Conservation (phyloP, 2,888 invertebrate species). For the Orgyia antiqua region DNA sequence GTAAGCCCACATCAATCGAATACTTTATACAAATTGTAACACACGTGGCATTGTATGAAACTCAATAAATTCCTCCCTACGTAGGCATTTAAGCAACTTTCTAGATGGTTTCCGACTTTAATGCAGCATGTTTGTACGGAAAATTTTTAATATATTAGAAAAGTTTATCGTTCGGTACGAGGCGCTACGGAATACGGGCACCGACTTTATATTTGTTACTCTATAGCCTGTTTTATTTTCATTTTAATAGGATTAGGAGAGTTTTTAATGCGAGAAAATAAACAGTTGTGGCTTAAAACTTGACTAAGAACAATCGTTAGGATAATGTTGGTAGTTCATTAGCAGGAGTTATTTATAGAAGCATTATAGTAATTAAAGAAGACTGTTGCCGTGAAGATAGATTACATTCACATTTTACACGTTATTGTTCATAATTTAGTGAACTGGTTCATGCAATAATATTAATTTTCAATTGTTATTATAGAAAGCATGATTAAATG, state of each 20-base stretch:
- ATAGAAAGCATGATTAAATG: too few relatives aligned
- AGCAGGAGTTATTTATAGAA: conserved; percentile 30
- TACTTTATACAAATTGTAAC: too few relatives aligned
- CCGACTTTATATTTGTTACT: conserved; percentile 53
- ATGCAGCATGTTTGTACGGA: conserved; percentile 47
- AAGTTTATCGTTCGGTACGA: conserved; percentile 42
- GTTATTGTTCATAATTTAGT: too few relatives aligned
- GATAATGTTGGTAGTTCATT: conserved; percentile 41
- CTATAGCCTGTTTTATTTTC: conserved; percentile 39
- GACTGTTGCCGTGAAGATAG: too few relatives aligned
- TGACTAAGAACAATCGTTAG: conserved; percentile 45
- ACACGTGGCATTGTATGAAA: too few relatives aligned
- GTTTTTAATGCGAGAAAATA: conserved; percentile 41
- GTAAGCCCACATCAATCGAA: too few relatives aligned
- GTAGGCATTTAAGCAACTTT: conserved; percentile 36
- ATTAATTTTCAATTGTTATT: too few relatives aligned
- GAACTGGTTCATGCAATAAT: too few relatives aligned
- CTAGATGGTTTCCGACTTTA: conserved; percentile 37
- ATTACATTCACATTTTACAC: too few relatives aligned
- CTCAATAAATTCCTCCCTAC: conserved; percentile 26
- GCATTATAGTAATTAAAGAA: conserved; percentile 24
- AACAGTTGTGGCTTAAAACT: conserved; percentile 44
- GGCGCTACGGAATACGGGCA: conserved; percentile 30
- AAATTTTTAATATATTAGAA: conserved; percentile 61
- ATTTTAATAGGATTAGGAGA: conserved; percentile 48